Conservation (phyloP, 2,888 invertebrate species). For the Nasonia oneida region DNA sequence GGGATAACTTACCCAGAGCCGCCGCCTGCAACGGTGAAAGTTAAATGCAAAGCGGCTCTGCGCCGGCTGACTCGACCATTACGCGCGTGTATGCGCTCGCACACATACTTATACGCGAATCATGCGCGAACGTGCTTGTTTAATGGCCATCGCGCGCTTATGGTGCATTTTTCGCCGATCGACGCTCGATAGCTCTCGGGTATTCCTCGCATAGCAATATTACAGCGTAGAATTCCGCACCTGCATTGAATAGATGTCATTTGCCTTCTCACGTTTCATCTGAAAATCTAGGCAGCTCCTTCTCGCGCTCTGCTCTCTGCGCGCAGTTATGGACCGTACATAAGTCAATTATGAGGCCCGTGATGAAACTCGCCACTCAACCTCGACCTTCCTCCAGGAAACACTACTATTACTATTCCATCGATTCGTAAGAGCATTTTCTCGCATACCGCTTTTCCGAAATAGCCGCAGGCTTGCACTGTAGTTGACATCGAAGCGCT, state of each 20-base stretch:
- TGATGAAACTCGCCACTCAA: constrained; percentile 22
- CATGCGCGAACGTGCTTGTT: not conserved
- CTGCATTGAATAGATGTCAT: too few relatives aligned
- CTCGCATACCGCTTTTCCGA: too few relatives aligned
- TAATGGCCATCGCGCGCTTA: not conserved
- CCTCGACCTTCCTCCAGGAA: constrained; percentile 28
- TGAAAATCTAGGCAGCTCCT: too few relatives aligned
- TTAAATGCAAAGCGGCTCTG: constrained; percentile 2
- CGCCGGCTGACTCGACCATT: constrained; percentile 4
- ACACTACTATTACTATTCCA: not conserved
- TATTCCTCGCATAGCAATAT: not conserved
- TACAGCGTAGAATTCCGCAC: not conserved
- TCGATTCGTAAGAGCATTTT: too few relatives aligned
- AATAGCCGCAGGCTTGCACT: too few relatives aligned
- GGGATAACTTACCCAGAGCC: not conserved
- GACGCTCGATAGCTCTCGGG: not conserved
- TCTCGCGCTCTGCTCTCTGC: too few relatives aligned
- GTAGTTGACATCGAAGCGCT: too few relatives aligned
- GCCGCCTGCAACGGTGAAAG: constrained; percentile 9
- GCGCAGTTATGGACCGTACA: too few relatives aligned
- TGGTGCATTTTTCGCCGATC: not conserved
- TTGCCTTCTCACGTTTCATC: too few relatives aligned
- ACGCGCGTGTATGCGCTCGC: not conserved
- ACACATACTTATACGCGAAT: not conserved
- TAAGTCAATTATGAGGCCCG: not conserved